Conservation (phyloP, 2,888 invertebrate genomes). For the Phyllotreta striolata region DNA sequence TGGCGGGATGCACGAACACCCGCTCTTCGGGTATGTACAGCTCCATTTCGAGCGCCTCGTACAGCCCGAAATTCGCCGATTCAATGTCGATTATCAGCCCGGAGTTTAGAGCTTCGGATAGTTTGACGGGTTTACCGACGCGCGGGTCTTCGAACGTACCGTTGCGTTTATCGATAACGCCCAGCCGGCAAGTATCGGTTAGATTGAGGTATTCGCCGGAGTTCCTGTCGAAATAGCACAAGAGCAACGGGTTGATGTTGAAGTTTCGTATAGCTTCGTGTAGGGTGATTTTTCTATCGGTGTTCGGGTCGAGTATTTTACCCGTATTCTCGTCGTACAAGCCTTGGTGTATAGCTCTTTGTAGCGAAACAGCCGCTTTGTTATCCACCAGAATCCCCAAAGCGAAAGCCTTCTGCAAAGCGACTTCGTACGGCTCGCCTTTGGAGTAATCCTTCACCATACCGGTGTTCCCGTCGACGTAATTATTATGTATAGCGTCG, state of each 20-base stretch:
- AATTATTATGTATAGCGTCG: slow-evolving; percentile 79
- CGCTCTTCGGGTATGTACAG: slow-evolving; percentile 75
- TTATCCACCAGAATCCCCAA: slow-evolving; percentile 82
- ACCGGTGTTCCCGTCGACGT: slow-evolving; percentile 76
- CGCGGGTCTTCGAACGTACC: slow-evolving; percentile 80
- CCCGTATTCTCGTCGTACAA: slow-evolving; percentile 82
- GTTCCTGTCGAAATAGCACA: slow-evolving; percentile 82
- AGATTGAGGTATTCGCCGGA: slow-evolving; percentile 76
- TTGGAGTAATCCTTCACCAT: slow-evolving; percentile 74
- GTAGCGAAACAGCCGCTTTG: slow-evolving; percentile 82
- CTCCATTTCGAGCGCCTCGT: slow-evolving; percentile 81
- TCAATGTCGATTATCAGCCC: slow-evolving; percentile 88
- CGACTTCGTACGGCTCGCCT: slow-evolving; percentile 71
- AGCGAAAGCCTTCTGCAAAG: slow-evolving; percentile 79
- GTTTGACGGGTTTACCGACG: slow-evolving; percentile 70
- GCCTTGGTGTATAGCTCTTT: slow-evolving; percentile 86
- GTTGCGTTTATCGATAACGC: slow-evolving; percentile 80
- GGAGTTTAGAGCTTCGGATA: slow-evolving; percentile 78
- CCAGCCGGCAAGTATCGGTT: slow-evolving; percentile 81
- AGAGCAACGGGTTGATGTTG: slow-evolving; percentile 79
- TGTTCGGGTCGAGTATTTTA: slow-evolving; percentile 82
- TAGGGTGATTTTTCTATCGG: slow-evolving; percentile 79
- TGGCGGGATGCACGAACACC: slow-evolving; percentile 79
- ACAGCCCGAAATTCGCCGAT: slow-evolving; percentile 81
- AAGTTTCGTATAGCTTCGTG: slow-evolving; percentile 85